A percentile compares a stretch with the other conserved stretches of the same genome.
phyloP scores from a whole-genome alignment of 2,888 invertebrate genomes.

The Synanthedon vespiformis region DNA sequence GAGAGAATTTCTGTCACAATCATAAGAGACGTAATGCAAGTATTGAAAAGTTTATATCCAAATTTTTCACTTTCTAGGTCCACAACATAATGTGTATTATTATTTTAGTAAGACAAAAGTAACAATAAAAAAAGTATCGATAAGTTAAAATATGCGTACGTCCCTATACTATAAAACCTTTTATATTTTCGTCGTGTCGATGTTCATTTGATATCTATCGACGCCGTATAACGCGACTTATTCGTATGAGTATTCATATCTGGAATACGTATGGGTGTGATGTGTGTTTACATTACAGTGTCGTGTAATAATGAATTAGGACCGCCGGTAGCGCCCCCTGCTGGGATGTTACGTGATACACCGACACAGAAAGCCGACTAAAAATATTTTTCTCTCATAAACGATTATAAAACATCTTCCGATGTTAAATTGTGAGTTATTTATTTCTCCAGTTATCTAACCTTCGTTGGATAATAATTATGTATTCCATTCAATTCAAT shows the following conservation, averaged over 20 bases:
- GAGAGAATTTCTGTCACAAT: too few relatives aligned
- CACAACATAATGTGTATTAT: too few relatives aligned
- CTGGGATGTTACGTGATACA: slow-evolving; percentile 47
- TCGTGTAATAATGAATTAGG: slow-evolving; percentile 24
- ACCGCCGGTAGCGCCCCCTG: slow-evolving; percentile 60
- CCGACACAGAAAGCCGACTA: slow-evolving; percentile 45
- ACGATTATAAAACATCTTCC: too few relatives aligned
- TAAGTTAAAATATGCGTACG: slow-evolving; percentile 2
- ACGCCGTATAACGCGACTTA: slow-evolving; percentile 41
- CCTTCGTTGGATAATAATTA: too few relatives aligned
- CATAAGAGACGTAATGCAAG: too few relatives aligned
- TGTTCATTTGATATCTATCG: slow-evolving; percentile 49
- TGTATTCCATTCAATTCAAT: too few relatives aligned
- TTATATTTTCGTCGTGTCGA: slow-evolving; percentile 38
- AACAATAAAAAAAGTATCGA: too few relatives aligned
- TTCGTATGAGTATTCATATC: slow-evolving; percentile 20
- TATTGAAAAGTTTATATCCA: too few relatives aligned
- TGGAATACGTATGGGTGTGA: slow-evolving; percentile 5
- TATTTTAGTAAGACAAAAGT: too few relatives aligned
- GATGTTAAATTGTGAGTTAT: too few relatives aligned
- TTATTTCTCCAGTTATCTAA: too few relatives aligned
- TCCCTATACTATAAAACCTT: slow-evolving; percentile 31
- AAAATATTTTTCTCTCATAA: slow-evolving; percentile 13
- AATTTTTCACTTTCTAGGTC: too few relatives aligned
- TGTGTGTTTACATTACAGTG: not conserved